Conservation (phyloP, 2,888 invertebrate genomes). For the Cordilura impudica region DNA sequence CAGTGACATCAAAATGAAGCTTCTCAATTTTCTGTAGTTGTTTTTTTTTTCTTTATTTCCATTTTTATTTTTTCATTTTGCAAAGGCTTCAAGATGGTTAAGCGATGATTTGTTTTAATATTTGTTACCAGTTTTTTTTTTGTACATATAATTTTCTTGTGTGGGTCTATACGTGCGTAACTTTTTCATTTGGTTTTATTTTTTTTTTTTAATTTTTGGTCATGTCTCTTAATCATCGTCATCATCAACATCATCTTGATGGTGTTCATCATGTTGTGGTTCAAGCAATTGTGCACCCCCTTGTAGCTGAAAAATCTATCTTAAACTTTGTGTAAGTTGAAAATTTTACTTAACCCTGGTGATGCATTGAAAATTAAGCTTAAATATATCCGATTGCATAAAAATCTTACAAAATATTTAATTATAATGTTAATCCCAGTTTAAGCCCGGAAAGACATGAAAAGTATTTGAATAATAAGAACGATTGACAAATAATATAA, state of each 20-base stretch:
- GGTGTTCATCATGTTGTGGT: slow-evolving; percentile 44
- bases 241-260: slow-evolving; percentile 14
- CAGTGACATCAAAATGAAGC: slow-evolving; percentile 32
- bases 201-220: slow-evolving; percentile 20
- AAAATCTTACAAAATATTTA: too few species aligned
- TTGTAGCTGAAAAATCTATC: slow-evolving; percentile 16
- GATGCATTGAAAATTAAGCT: background rate
- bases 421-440: too few species aligned
- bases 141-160: slow-evolving; percentile 9
- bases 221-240: slow-evolving; percentile 35
- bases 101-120: slow-evolving; percentile 25
- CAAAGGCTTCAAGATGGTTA: slow-evolving; percentile 26
- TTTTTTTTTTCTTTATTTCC: slow-evolving; percentile 14
- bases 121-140: slow-evolving; percentile 32
- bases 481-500: too few species aligned
- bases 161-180: slow-evolving; percentile 47
- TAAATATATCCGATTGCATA: too few species aligned
- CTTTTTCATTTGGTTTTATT: background rate
- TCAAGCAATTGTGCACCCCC: slow-evolving; percentile 45
- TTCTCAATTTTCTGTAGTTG: background rate
- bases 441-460: too few species aligned
- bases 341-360: background rate
- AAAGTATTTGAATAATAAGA: too few species aligned
- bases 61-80: slow-evolving; percentile 4
- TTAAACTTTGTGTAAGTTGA: background rate